Conservation (phyloP, 2,113 vertebrate genomes). For the Sakesphorus luctuosus region DNA sequence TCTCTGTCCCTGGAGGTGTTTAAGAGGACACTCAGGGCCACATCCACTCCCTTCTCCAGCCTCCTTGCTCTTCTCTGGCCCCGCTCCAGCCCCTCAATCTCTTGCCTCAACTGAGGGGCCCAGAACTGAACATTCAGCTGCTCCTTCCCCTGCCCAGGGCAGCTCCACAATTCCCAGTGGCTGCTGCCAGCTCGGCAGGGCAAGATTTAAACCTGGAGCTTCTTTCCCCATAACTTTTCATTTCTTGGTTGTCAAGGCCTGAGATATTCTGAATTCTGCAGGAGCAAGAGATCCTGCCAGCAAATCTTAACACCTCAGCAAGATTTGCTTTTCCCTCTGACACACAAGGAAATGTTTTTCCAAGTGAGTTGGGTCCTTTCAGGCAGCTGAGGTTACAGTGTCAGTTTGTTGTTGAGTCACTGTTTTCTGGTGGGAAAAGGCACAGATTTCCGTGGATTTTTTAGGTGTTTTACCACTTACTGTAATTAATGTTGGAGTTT, state of each 20-base stretch:
- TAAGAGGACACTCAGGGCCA: no score
- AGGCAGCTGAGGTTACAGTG: neutral
- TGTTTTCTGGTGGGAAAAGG: neutral
- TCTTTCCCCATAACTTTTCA: conserved; percentile 45
- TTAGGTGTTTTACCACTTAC: neutral
- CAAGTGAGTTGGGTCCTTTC: neutral
- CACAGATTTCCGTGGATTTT: neutral
- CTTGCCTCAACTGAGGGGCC: no score
- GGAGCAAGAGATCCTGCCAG: conserved; percentile 16
- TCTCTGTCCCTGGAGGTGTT: no score
- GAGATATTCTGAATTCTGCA: conserved; percentile 4
- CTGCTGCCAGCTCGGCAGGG: conserved; percentile 54
- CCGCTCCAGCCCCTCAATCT: no score
- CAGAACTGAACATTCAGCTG: neutral
- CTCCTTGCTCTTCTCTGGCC: no score
- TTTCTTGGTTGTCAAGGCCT: conserved; percentile 55
- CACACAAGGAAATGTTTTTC: neutral
- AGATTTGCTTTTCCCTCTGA: neutral
- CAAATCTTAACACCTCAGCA: conserved; percentile 3
- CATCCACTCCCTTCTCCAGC: no score
- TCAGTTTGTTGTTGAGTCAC: neutral
- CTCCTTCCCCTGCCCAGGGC: neutral
- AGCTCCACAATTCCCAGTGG: conserved; percentile 10
- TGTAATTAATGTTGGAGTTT: neutral
- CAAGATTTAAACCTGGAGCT: conserved; percentile 62